These are phyloP conservation scores for Liposcelis brunnea DNA, from an alignment of 2,888 invertebrate genomes.

Conservation along the genomic window DNA sequence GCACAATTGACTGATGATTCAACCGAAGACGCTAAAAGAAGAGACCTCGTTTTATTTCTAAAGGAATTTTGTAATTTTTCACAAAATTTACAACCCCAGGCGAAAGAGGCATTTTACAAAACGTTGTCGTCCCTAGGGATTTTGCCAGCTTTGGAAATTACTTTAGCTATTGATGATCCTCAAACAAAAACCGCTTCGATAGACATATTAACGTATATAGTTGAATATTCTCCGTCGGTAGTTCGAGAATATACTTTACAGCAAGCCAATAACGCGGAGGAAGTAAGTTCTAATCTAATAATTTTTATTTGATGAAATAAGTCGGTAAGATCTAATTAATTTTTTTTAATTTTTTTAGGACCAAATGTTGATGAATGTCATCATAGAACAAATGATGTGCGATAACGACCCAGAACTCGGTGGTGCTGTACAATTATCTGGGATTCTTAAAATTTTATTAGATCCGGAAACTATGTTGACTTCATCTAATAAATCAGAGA, in stretches of 20 bases:
- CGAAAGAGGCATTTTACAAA: conserved; percentile 95
- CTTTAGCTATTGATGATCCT: conserved; percentile 77
- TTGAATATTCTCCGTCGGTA: conserved; percentile 94
- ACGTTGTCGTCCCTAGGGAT: conserved; percentile 77
- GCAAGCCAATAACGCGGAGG: conserved; percentile 76
- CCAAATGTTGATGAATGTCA: conserved; percentile 82
- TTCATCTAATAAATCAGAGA: conserved; percentile 85
- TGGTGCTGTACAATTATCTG: conserved; percentile 92
- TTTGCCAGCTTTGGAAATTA: conserved; percentile 76
- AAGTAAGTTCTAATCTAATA: conserved; percentile 36
- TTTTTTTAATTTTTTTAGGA: conserved; percentile 42
- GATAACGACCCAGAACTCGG: conserved; percentile 95
- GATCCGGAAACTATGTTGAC: conserved; percentile 98
- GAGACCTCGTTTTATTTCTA: conserved; percentile 90
- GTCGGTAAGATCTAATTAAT: neutral
- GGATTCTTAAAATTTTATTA: conserved; percentile 76
- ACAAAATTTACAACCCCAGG: conserved; percentile 92
- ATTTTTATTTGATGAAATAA: neutral
- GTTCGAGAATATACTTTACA: conserved; percentile 93
- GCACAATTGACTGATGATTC: conserved; percentile 77
- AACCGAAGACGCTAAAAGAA: conserved; percentile 65
- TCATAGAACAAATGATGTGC: conserved; percentile 95
- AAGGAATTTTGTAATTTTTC: conserved; percentile 99
- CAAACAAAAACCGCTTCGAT: conserved; percentile 93
- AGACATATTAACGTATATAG: conserved; percentile 94